These are phyloP conservation scores for Eospalax fontanierii DNA, from an alignment of 2,797 vertebrate species.

Conservation along the genomic window DNA sequence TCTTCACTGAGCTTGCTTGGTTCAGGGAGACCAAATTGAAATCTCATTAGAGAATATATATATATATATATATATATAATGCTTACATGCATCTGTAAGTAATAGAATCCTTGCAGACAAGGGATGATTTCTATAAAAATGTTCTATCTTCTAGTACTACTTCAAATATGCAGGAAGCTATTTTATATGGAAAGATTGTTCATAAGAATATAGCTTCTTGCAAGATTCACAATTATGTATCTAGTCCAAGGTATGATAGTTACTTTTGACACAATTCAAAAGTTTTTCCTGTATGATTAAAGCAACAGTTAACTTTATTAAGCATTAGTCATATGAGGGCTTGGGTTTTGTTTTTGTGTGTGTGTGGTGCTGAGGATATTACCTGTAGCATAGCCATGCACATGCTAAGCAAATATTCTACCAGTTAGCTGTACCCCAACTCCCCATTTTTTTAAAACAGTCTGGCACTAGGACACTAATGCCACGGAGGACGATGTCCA, in stretches of 20 bases:
- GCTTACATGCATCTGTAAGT: neutral
- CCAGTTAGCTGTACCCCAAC: neutral
- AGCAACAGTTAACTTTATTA: neutral
- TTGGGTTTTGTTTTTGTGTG: too few species aligned
- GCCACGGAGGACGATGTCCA: neutral
- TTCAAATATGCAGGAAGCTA: neutral
- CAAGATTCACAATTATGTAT: neutral
- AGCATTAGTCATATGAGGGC: neutral
- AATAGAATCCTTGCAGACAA: neutral
- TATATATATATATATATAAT: too few species aligned
- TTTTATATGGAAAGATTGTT: neutral
- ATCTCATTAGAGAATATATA: neutral
- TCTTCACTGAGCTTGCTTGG: neutral
- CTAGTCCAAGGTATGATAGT: neutral
- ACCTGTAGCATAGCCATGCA: neutral
- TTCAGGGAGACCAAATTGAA: neutral
- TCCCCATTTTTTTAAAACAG: neutral
- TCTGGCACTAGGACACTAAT: neutral
- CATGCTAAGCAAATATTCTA: neutral
- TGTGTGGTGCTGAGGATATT: neutral
- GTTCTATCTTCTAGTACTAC: neutral
- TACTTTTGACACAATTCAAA: neutral
- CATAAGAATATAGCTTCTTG: neutral
- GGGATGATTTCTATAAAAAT: neutral
- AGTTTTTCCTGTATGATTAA: neutral